These are phyloP conservation scores for Drosophila subquinaria DNA, from an alignment of 2,888 invertebrate genomes.

Conservation along the genomic window DNA sequence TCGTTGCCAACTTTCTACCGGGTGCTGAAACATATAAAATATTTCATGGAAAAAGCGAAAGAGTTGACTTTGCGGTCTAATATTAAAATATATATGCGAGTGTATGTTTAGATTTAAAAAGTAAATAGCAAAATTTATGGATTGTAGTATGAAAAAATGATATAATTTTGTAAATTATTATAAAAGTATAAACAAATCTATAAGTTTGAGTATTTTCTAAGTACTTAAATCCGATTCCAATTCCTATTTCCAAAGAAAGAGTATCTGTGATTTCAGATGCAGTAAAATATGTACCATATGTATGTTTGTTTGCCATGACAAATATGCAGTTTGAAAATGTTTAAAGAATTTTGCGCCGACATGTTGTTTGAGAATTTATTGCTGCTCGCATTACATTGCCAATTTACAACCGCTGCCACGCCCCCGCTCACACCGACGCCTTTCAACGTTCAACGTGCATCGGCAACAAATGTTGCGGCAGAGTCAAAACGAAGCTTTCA, in stretches of 20 bases:
- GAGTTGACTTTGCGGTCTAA: constrained; percentile 25
- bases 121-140: background rate
- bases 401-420: constrained; percentile 49
- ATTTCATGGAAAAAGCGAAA: constrained; percentile 30
- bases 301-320: constrained; percentile 38
- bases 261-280: background rate
- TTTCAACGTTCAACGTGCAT: constrained; percentile 27
- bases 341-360: constrained; percentile 60
- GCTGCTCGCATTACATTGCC: constrained; percentile 57
- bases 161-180: too few species aligned
- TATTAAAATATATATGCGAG: background rate
- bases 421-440: constrained; percentile 6
- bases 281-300: background rate
- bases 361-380: constrained; percentile 62
- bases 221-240: background rate
- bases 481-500: constrained; percentile 13
- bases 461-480: constrained; percentile 51
- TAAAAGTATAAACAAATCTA: too few species aligned
- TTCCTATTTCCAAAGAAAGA: background rate
- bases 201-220: too few species aligned
- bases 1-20: constrained; percentile 41
- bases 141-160: too few species aligned
- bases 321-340: constrained; percentile 67
- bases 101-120: background rate
- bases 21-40: constrained; percentile 29